Evolutionary conservation across 2,113 vertebrate genomes (phyloP).

Genomic region (Oriolus oriolus): DNA sequence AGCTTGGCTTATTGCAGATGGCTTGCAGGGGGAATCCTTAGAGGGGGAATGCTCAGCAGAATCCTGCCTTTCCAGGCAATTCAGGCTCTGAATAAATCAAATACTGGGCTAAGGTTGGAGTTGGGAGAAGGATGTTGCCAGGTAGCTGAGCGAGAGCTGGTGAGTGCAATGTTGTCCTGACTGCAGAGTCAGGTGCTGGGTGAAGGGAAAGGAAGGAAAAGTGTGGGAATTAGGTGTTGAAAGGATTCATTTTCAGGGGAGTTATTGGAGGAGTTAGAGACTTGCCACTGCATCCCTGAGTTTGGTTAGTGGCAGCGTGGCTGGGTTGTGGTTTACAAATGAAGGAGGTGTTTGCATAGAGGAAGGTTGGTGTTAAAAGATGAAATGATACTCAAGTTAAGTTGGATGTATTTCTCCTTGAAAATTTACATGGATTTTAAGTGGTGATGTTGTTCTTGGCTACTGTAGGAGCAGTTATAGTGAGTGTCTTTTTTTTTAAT

Average conservation of each 20-base stretch:
- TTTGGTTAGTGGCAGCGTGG: background rate
- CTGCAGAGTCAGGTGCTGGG: background rate
- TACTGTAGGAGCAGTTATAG: background rate
- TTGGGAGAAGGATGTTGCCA: background rate
- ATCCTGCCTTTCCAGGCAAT: background rate
- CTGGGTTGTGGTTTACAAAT: background rate
- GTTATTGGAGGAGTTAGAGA: background rate
- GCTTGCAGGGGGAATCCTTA: conserved; percentile 33
- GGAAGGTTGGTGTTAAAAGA: background rate
- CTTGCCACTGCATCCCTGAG: background rate
- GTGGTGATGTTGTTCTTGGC: background rate
- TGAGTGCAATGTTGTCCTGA: background rate
- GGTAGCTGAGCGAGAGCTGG: background rate
- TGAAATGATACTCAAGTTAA: background rate
- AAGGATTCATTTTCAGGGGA: background rate
- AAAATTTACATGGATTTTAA: background rate
- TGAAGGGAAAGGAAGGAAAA: background rate
- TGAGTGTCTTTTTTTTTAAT: background rate
- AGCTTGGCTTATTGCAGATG: conserved; percentile 35
- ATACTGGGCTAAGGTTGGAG: background rate
- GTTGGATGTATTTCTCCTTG: background rate
- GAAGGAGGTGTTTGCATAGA: background rate
- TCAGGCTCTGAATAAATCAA: background rate
- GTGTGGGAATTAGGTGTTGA: background rate
- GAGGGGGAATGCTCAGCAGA: conserved; percentile 10